Base-by-base conservation (phyloP, 2,888 invertebrate species). In the Drosophila engyochracea region DNA sequence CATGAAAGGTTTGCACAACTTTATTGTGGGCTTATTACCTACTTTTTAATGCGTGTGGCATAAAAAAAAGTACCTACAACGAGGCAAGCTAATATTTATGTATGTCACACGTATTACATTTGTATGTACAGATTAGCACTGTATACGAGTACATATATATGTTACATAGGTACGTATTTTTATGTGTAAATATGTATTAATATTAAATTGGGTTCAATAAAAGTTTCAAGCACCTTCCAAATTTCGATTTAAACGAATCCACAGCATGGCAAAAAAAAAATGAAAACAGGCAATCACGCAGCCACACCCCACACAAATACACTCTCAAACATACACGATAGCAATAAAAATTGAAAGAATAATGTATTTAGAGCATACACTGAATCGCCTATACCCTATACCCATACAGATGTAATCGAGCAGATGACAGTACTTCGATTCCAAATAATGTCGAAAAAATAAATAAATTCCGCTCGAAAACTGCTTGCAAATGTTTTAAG, bases 121-220 rank as follows among this genome's bases (percentile, higher is more conserved):
- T 35, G 31, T 33, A 22, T 30, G 52, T 10, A 52, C 51, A 52
- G 51, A 66, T 65, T 67, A 70, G 59, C 58, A 39, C 58, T 66
- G 44, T 44, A 41, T 67, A 54, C 35, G 54, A 49, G 39, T 44
- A 70, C 37, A 58, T 63, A 70, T 31, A 3, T 41, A 28, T n/a
- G 10, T 54, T 54, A 22, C 19, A 30, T 30, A 16, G n/a, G 39
- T 22, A 30, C 1, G 30, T 10, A 10, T 10, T 6, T 54, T 44
- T 25, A 28, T 53, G 49, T 31, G 28, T 60, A 41, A 44, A 59
- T 35, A 52, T 54, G 61, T 65, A 65, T 80, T 58, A 55, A 47
- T 76, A 72, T 67, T 72, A 73, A 81, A 81, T 83, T 81, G 77
- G 73, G 67, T 68, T 77, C 81, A 83, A 81, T 81, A 81, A 81